Conservation (phyloP, 2,113 vertebrate genomes). For the Passer domesticus region DNA sequence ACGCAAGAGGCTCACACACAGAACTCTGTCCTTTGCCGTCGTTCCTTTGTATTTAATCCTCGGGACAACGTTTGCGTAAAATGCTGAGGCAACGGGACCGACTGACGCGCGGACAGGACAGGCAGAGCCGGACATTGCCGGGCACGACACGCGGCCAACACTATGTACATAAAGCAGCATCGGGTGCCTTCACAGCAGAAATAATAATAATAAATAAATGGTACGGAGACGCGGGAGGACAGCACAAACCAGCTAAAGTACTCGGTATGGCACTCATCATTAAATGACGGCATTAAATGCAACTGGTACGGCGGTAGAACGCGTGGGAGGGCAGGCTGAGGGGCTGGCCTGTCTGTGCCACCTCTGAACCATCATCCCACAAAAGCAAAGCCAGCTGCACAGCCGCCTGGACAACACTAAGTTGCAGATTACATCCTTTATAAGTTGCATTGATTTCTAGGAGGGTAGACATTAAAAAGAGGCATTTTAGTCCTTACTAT, state of each 20-base stretch:
- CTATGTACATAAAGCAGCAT: slow-evolving; percentile 66
- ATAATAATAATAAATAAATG: too few relatives aligned
- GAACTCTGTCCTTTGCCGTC: background rate
- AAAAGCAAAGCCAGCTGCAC: background rate
- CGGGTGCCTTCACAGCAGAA: slow-evolving; percentile 18
- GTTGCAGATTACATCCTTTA: background rate
- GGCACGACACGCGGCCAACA: slow-evolving; percentile 56
- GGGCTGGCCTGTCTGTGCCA: background rate
- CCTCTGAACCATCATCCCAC: background rate
- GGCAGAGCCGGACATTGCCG: background rate
- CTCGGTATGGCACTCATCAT: background rate
- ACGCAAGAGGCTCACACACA: background rate
- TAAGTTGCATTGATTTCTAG: background rate
- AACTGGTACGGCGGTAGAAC: background rate
- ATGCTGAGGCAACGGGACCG: background rate
- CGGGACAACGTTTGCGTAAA: slow-evolving; percentile 18
- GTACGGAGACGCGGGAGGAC: background rate
- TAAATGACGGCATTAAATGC: background rate
- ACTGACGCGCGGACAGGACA: background rate
- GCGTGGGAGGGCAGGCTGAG: background rate
- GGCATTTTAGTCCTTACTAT: slow-evolving; percentile 11
- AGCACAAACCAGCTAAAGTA: slow-evolving; percentile 27
- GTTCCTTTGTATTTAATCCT: slow-evolving; percentile 39
- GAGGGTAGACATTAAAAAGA: slow-evolving; percentile 1
- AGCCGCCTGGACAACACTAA: background rate